These are phyloP conservation scores for Anastatus disparis DNA, from an alignment of 1,140 invertebrate species.

Conservation along the genomic window DNA sequence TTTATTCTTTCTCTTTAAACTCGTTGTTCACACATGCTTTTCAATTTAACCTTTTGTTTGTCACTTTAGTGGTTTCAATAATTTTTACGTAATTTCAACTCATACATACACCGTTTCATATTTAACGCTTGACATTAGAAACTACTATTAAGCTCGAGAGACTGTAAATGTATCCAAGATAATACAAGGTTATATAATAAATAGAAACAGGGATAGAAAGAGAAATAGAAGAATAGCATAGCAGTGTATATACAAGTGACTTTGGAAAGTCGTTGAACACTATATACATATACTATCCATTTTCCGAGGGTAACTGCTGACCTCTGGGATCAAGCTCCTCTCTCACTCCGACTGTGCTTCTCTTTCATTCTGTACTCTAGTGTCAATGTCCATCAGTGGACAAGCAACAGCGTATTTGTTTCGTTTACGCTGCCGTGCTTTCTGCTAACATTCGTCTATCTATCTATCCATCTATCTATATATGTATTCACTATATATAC, in stretches of 20 bases:
- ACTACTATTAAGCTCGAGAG: no score
- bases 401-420: neutral
- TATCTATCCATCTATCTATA: no score
- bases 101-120: no score
- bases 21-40: no score
- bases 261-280: neutral
- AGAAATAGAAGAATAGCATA: neutral
- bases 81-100: no score
- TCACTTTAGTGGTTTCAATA: no score
- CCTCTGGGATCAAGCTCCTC: neutral
- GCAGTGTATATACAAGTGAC: neutral
- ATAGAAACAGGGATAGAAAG: slow-evolving; percentile 4
- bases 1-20: no score
- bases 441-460: no score
- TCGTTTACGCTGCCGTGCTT: neutral
- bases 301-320: neutral
- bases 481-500: neutral
- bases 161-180: no score
- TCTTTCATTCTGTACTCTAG: neutral
- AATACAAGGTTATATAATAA: no score
- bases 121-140: no score
- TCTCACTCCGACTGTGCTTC: neutral
- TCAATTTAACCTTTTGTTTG: no score
- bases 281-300: neutral
- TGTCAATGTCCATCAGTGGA: neutral